A percentile compares a stretch with the other conserved stretches of the same genome.
Evolutionary conservation across 2,888 invertebrate genomes (phyloP).

Genomic region (Lithosia quadra): DNA sequence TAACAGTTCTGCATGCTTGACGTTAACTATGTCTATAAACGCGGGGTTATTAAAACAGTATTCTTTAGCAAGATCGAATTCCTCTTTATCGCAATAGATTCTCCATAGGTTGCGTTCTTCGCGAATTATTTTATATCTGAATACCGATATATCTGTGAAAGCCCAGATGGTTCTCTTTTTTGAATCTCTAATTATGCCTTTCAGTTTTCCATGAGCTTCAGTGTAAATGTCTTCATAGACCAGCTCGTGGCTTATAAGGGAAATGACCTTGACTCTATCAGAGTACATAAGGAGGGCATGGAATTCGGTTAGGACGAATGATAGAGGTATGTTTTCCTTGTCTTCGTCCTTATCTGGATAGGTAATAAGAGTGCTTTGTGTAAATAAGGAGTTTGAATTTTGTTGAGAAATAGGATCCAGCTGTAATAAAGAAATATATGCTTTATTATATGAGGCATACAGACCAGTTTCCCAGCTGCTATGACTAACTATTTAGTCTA

Average conservation of each 20-base stretch:
- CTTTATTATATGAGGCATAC: not conserved
- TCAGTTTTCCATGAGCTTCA: conserved; percentile 92
- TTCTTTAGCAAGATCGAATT: conserved; percentile 95
- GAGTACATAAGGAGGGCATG: conserved; percentile 94
- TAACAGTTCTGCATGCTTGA: conserved; percentile 95
- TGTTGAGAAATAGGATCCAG: conserved; percentile 82
- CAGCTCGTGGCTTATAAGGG: conserved; percentile 93
- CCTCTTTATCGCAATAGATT: conserved; percentile 94
- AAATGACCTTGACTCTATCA: conserved; percentile 94
- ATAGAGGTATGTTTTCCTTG: conserved; percentile 87
- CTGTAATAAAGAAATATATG: conserved; percentile 63
- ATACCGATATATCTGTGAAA: conserved; percentile 94
- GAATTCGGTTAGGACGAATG: conserved; percentile 95
- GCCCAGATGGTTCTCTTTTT: conserved; percentile 94
- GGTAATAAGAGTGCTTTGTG: conserved; percentile 76
- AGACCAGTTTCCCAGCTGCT: not conserved
- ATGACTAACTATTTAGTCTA: too few species aligned
- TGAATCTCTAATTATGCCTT: conserved; percentile 93
- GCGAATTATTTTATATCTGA: conserved; percentile 93
- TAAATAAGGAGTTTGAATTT: conserved; percentile 81
- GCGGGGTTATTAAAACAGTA: conserved; percentile 94
- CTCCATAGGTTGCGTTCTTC: conserved; percentile 96
- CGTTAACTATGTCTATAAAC: conserved; percentile 93
- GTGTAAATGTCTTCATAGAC: conserved; percentile 95
- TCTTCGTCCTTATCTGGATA: conserved; percentile 75